phyloP scores from a whole-genome alignment of 2,797 vertebrate genomes.

The Pseudochirops cupreus region DNA sequence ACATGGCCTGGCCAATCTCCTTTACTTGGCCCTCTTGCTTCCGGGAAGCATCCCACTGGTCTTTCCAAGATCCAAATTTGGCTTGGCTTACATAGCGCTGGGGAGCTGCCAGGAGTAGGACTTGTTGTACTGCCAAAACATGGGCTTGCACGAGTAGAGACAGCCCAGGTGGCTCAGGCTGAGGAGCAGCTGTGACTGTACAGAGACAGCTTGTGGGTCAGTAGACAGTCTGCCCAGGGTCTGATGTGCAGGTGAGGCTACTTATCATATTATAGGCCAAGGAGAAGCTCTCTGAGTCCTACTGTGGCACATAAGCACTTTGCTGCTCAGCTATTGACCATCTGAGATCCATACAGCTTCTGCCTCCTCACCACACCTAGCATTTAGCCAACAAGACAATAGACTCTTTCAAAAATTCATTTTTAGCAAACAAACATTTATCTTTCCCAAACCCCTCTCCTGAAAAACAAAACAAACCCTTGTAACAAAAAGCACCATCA shows the following conservation, averaged over 20 bases:
- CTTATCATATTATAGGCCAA: neutral
- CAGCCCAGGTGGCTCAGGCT: neutral
- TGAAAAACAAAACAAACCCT: neutral
- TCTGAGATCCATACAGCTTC: neutral
- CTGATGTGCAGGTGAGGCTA: neutral
- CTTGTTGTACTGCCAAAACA: neutral
- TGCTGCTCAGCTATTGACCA: neutral
- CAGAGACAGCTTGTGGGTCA: neutral
- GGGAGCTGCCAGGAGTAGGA: conserved; percentile 1
- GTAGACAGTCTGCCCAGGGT: neutral
- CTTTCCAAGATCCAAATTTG: conserved; percentile 4
- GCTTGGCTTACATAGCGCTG: neutral
- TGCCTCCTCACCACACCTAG: neutral
- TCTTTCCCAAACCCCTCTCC: neutral
- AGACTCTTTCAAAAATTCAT: neutral
- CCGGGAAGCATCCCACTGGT: neutral
- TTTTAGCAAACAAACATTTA: neutral
- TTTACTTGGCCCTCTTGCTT: neutral
- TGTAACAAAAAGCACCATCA: neutral
- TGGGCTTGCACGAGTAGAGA: neutral
- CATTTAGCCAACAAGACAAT: neutral
- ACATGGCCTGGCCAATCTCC: neutral
- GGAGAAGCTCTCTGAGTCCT: neutral
- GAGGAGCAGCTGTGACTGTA: neutral
- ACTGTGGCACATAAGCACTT: neutral